These are phyloP conservation scores for Nesoenas mayeri DNA, from an alignment of 2,113 vertebrate genomes.

Conservation along the genomic window DNA sequence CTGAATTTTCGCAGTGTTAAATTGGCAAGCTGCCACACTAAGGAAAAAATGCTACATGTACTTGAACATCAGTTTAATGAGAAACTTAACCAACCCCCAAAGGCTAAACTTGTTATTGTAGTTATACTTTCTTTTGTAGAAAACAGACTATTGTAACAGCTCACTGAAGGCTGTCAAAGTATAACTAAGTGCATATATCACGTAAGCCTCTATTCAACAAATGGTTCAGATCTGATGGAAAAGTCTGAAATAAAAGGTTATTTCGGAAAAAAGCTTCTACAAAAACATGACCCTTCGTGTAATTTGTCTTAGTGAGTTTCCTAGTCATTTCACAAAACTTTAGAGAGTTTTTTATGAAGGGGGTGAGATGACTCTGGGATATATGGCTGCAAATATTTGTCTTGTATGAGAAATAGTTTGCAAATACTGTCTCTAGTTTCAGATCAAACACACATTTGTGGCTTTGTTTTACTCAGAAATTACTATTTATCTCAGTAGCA, in stretches of 20 bases:
- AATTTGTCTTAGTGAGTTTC: background rate
- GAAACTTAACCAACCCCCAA: background rate
- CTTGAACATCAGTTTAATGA: background rate
- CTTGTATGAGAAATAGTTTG: background rate
- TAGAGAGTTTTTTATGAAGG: background rate
- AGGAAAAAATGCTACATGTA: background rate
- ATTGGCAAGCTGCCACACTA: background rate
- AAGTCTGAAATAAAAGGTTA: background rate
- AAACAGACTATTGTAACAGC: background rate
- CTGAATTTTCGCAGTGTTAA: background rate
- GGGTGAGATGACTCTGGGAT: background rate
- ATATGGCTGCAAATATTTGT: background rate
- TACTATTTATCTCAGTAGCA: background rate
- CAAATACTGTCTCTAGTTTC: background rate
- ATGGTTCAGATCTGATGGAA: background rate
- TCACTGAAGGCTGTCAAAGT: background rate
- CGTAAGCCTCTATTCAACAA: background rate
- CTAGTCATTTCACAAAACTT: background rate
- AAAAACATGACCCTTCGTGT: background rate
- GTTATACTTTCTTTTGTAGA: background rate
- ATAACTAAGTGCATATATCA: background rate
- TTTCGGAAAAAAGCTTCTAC: background rate
- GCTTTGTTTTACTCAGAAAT: background rate
- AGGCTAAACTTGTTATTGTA: background rate
- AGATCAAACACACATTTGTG: background rate